Conservation (phyloP, 2,113 vertebrate genomes). For the Butorides virescens region DNA sequence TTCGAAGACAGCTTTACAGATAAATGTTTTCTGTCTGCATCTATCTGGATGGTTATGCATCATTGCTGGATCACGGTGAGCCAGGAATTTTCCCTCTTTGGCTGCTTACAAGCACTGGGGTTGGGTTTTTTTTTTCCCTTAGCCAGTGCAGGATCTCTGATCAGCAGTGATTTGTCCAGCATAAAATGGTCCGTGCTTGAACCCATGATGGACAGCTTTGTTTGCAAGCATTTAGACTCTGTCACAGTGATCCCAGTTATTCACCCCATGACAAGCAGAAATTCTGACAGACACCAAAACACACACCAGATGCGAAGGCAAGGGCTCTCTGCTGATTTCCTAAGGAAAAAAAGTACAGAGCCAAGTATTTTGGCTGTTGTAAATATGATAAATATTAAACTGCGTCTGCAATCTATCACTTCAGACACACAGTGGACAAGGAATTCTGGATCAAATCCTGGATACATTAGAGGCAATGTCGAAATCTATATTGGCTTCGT, state of each 20-base stretch:
- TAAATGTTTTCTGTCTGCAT: neutral
- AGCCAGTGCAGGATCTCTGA: neutral
- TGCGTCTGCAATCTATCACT: neutral
- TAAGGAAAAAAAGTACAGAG: neutral
- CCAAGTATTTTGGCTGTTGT: neutral
- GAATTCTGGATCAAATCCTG: neutral
- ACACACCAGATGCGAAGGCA: neutral
- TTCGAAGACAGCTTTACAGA: neutral
- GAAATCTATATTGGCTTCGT: neutral
- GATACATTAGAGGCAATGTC: neutral
- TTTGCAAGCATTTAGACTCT: neutral
- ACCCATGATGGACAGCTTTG: neutral
- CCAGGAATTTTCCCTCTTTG: slow-evolving; percentile 21
- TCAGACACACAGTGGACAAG: neutral
- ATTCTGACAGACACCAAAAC: neutral
- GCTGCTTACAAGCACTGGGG: neutral
- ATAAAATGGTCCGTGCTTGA: neutral
- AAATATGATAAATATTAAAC: neutral
- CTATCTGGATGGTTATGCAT: neutral
- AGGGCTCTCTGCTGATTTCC: neutral
- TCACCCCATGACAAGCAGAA: neutral
- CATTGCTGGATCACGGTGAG: neutral
- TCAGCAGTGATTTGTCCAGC: neutral
- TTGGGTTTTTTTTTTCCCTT: neutral
- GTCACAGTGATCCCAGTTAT: neutral